Evolutionary conservation across 2,113 vertebrate genomes (phyloP), one percentile per base, ranked within the genome.

Genomic region (Eclectus roratus): DNA sequence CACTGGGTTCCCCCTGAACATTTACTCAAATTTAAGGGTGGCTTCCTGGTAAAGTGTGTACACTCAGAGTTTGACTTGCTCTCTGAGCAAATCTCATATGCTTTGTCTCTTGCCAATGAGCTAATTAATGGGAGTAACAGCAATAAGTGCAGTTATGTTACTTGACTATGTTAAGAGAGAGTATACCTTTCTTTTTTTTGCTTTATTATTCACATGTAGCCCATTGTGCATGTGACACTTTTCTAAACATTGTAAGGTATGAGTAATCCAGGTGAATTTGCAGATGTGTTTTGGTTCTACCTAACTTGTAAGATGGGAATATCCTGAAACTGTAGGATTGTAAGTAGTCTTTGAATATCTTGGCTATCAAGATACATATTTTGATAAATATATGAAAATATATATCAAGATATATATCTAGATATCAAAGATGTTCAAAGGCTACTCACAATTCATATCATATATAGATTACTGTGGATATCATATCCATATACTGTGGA

Each of bases 171-270:
- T 53, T 61, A 55, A n/a, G 44, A 47, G 25, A 53, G 55, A 68
- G 28, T 46, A 1, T 39, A 29, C 44, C 17, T 80, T 56, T 50
- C 4, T 1, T 12, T 49, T 85, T 78, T 81, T 69, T 63, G 4
- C 29, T 60, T 0, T 35, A 11, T 76, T 64, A 33, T 10, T 61
- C 41, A 24, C 7, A 2, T 2, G 15, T 60, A 13, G 1, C 43
- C 89, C 61, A 55, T 35, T 8, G 13, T 61, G 41, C 17, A 13
- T 1, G 5, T 69, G 44, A 37, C 21, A 5, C 44, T 87, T 74
- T 6, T 60, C 15, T 91, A 44, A 80, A 33, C 29, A 8, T 88
- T n/a, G 3, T 43, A 72, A 79, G 20, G 13, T 71, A 28, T 0
- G 0, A 50, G 33, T 76, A 68, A 53, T 55, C 31, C n/a, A 9